A percentile compares a stretch with the other conserved stretches of the same genome.
phyloP scores from a whole-genome alignment of 30 jellyfish, hydroid and myxozoan genomes.

The Catostylus mosaicus region DNA sequence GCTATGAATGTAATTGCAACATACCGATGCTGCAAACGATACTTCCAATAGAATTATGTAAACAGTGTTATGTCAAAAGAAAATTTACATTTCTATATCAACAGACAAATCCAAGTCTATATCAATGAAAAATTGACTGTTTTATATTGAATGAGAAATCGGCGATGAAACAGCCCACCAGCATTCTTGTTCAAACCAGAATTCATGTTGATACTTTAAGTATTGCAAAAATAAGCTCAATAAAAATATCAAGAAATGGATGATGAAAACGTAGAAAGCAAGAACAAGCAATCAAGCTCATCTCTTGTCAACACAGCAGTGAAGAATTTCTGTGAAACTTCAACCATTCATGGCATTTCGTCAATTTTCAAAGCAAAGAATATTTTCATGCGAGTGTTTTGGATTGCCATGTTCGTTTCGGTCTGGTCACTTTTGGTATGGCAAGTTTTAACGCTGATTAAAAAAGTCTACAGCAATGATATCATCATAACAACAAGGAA shows the following conservation, averaged over 20 bases:
- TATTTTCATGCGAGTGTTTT: background rate
- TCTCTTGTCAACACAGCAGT: background rate
- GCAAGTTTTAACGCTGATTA: background rate
- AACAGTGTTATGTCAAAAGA: too few species aligned
- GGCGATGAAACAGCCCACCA: background rate
- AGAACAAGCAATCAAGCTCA: too few species aligned
- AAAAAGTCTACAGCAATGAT: background rate
- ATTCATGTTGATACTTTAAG: too few species aligned
- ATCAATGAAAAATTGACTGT: background rate
- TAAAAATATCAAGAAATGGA: too few species aligned
- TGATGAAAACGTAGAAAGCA: too few species aligned
- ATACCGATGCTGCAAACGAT: too few species aligned
- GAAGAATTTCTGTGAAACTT: background rate
- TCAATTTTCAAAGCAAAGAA: background rate
- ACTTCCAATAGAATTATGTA: too few species aligned
- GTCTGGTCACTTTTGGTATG: background rate
- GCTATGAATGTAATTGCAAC: too few species aligned
- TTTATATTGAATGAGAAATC: background rate
- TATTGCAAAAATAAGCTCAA: too few species aligned
- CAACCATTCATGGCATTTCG: background rate
- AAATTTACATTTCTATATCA: too few species aligned
- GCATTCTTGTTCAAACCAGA: too few species aligned
- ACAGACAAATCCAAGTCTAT: background rate
- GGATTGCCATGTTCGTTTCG: background rate
- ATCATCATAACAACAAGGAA: background rate